These are phyloP conservation scores for Cololabis saira DNA, from an alignment of 2,113 vertebrate genomes.

Conservation along the genomic window DNA sequence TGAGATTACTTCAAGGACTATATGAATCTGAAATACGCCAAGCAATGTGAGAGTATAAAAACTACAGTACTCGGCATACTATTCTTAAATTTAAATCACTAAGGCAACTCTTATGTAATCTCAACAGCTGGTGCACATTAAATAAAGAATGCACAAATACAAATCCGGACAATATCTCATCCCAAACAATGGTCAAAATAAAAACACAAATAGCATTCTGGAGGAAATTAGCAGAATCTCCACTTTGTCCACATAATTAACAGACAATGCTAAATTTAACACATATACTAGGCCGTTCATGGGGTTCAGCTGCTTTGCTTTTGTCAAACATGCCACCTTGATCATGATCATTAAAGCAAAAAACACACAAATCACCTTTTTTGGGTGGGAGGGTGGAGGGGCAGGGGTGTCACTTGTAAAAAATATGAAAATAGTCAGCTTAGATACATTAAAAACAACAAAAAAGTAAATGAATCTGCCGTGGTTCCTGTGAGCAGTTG, in stretches of 20 bases:
- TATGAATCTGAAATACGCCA: conserved; percentile 12
- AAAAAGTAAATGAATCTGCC: not conserved
- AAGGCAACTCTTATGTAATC: conserved; percentile 41
- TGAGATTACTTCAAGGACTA: conserved; percentile 10
- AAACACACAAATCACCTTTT: not conserved
- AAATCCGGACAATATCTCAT: conserved; percentile 1
- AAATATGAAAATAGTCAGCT: not conserved
- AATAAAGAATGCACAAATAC: not conserved
- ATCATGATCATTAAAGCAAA: not conserved
- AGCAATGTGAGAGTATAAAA: not conserved
- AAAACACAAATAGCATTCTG: not conserved
- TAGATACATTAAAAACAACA: not conserved
- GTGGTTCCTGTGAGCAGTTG: not conserved
- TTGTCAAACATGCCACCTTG: not conserved
- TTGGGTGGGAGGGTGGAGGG: no score
- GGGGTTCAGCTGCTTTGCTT: not conserved
- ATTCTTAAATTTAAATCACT: not conserved
- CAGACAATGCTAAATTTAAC: not conserved
- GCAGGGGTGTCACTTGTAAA: not conserved
- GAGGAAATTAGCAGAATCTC: not conserved
- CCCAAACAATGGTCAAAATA: not conserved
- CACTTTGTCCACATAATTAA: not conserved
- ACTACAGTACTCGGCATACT: not conserved
- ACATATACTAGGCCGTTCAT: not conserved
- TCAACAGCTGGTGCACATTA: conserved; percentile 33